Evolutionary conservation across 92 coral and sea anemone genomes (phyloP), one percentile per base, ranked within the genome.

Genomic region (Epizoanthus scotinus): DNA sequence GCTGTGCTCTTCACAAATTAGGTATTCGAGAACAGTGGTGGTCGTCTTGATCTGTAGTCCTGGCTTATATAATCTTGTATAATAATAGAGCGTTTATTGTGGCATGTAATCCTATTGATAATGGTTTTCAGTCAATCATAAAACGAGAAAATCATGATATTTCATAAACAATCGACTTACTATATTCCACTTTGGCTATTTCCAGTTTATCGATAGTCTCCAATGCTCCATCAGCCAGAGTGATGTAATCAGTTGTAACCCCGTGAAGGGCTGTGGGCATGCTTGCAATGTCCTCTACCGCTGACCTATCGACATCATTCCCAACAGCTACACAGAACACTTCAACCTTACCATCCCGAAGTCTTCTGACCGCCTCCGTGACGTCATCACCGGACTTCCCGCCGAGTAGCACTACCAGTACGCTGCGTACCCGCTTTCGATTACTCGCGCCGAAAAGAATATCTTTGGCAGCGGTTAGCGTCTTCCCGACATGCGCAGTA

Each of bases 271-370:
- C 54, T 1, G 78, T 55, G 2, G 93, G 93, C 74, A 73, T 49
- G 40, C 91, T 89, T 2, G 93, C 91, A 29, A 89, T 78, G 7
- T 87, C 87, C 36, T 63, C 67, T 17, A 84, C 21, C 44, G 86
- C 83, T 15, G 68, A 58, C 13, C 60, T 54, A 20, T 82, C 84
- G 2, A 85, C 63, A 17, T 44, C 50, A 28, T 44, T 67, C 12
- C 93, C 97, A 59, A 92, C 65, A 13, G 87, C 89, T 66, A 94
- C 77, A 58, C 87, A 79, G 31, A 86, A 92, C 56, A 91, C 85
- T 67, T 92, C 94, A 1, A 94, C 87, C 13, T 88, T 88, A 63
- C 82, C 79, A 78, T 86, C 93, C 29, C 96, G 83, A 17, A 94
- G 70, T 3, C 31, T 47, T 52, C 78, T 71, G 15, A 84, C 91